Evolutionary conservation across 1,140 invertebrate species (phyloP).

Genomic region (Vollenhovia emeryi): DNA sequence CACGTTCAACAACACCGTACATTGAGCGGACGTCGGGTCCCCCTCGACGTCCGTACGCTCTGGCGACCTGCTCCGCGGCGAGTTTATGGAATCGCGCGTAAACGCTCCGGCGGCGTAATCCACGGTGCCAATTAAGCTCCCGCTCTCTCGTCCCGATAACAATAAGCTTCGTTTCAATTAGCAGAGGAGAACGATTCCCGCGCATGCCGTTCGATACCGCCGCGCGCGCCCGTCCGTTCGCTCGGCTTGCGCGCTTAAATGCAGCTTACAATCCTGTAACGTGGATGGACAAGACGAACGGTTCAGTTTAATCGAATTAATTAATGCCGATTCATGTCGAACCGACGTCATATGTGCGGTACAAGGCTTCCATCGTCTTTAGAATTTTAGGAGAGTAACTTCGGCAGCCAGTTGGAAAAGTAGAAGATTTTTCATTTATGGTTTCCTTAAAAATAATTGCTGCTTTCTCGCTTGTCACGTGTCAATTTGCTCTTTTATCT

Average conservation of each 20-base stretch:
- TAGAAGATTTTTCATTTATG: not conserved
- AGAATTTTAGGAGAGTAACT: not conserved
- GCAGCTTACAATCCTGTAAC: not conserved
- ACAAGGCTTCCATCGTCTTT: not conserved
- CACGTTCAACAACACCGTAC: slow-evolving; percentile 67
- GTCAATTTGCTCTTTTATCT: not conserved
- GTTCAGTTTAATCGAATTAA: not conserved
- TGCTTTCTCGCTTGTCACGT: not conserved
- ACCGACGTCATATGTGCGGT: not conserved
- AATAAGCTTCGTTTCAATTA: slow-evolving; percentile 47
- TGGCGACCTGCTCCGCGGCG: slow-evolving; percentile 23
- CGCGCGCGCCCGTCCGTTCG: not conserved
- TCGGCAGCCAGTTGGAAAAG: not conserved
- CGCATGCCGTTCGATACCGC: slow-evolving; percentile 21
- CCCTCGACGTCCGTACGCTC: slow-evolving; percentile 33
- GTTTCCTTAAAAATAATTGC: no score
- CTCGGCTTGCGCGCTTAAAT: not conserved
- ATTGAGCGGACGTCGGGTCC: slow-evolving; percentile 51
- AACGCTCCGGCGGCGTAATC: slow-evolving; percentile 44
- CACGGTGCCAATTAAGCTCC: slow-evolving; percentile 51
- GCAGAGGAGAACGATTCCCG: slow-evolving; percentile 39
- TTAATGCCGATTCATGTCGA: slow-evolving; percentile 5
- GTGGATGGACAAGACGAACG: slow-evolving; percentile 3
- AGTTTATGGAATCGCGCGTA: slow-evolving; percentile 68
- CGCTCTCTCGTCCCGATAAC: slow-evolving; percentile 48